These are phyloP conservation scores for Akabosia matsudoensis DNA, from an alignment of 1,140 invertebrate species.

Conservation along the genomic window DNA sequence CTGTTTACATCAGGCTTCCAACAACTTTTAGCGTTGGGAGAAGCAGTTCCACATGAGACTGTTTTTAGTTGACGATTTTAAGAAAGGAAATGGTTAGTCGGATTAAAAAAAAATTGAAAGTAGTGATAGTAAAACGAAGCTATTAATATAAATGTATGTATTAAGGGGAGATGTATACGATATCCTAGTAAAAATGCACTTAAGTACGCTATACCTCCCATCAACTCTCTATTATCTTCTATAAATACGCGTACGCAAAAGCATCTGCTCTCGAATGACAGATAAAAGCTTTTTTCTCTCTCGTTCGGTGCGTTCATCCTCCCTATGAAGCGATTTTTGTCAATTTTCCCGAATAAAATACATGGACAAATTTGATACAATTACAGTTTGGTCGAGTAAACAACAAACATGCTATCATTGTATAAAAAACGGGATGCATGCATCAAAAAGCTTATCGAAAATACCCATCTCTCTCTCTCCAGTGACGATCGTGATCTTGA, in stretches of 20 bases:
- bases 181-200: background rate
- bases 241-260: background rate
- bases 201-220: background rate
- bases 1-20: no score
- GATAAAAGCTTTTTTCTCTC: background rate
- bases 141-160: background rate
- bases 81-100: background rate
- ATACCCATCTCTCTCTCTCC: background rate
- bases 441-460: background rate
- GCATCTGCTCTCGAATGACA: background rate
- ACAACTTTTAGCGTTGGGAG: no score
- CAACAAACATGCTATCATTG: slow-evolving; percentile 12
- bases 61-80: no score
- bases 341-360: background rate
- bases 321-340: background rate
- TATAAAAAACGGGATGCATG: slow-evolving; percentile 1
- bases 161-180: no score
- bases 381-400: slow-evolving; percentile 10
- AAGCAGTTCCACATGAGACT: no score
- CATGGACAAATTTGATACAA: slow-evolving; percentile 15
- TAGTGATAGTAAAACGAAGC: background rate
- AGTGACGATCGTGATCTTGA: background rate
- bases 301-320: background rate
- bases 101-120: background rate
- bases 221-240: background rate